Base-by-base conservation (phyloP, 1,140 invertebrate species). In the Hyles vespertilio region DNA sequence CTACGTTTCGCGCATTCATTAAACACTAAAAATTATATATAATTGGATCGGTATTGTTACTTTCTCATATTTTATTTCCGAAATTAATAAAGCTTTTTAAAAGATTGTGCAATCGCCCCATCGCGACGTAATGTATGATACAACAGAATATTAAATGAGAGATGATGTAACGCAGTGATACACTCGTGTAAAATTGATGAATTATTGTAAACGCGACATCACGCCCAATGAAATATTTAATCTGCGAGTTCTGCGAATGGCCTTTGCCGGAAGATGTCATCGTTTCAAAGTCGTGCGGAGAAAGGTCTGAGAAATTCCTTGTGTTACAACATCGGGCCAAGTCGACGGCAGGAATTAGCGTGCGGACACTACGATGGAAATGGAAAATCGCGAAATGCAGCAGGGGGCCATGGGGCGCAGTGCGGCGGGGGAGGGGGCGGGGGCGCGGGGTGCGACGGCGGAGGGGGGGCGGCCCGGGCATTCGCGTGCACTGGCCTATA, bases 401-500 rank as follows among this genome's bases (percentile, higher is more conserved):
- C 64, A 62, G 68, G 59, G 67, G 70, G 65, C 53, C 55, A 54
- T 48, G 56, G 34, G 51, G 61, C 43, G 48, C 45, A 59, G 54
- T 58, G 58, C 61, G 8, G 1, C 12, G n/a, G 12, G 8, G 46
- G 43, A 54, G 53, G 49, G 48, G 47, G 59, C 34, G 55, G 58
- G 52, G 43, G 10, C 36, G 36, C 36, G 8, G 2, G 5, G 36
- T 5, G 36, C 4, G 5, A 1, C 33, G 57, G 61, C 11, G 58
- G 69, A 60, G 63, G 59, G 68, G 52, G 54, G 67, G 71, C 72
- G 72, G 72, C 50, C 54, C 72, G 81, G 81, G 78, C 79, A 80
- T 78, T 82, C 77, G 82, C 84, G 84, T 85, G 85, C 84, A 89
- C 74, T 84, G 86, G 80, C 84, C 83, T 86, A 89, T 85, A 85